Base-by-base conservation (phyloP, 1,140 invertebrate genomes). In the Hylaeus volcanicus region DNA sequence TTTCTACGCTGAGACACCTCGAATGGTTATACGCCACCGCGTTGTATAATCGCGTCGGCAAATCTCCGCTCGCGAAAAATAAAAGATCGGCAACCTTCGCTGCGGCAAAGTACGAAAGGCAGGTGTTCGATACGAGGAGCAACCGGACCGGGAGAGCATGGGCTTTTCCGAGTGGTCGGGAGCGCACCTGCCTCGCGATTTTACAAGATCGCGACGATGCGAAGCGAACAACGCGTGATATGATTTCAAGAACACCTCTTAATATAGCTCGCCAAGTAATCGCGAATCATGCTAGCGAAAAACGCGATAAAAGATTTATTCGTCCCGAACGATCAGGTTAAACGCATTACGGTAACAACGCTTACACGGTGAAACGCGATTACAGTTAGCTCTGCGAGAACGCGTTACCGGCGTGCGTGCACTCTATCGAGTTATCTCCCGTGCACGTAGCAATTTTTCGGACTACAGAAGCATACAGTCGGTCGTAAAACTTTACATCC, bases 331-430 rank as follows among this genome's bases (percentile, higher is more conserved):
- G 75, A 75, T 86, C 82, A 86, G 76, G 68, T 86, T 6, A 70
- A 76, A 81, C 48, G 53, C 43, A 26, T 37, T n/a, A 9, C 11
- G 12, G 43, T 55, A 85, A 79, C 45, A 85, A 66, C 39, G 41
- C 58, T 66, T 65, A 73, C 65, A 5, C 51, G 51, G 6, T 53
- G 43, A 69, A 60, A 66, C 74, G 39, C 80, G 80, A 78, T 74
- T 86, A 86, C 85, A 82, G 85, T 86, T 86, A 86, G 53, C 68
- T 5, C 43, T 79, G 37, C 69, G 53, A 39, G 65, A 82, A 82
- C 51, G 70, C 58, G 61, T 26, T 26, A 26, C 26, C 26, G 51
- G 80, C 39, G 15, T 26, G 43, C 51, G 65, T 69, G 41, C 11
- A 41, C 39, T 61, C 26, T 63, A 5, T 5, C 3, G 5, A 45